These are phyloP conservation scores for Eurytemora carolleeae DNA, from an alignment of 1,140 invertebrate genomes.

Conservation along the genomic window DNA sequence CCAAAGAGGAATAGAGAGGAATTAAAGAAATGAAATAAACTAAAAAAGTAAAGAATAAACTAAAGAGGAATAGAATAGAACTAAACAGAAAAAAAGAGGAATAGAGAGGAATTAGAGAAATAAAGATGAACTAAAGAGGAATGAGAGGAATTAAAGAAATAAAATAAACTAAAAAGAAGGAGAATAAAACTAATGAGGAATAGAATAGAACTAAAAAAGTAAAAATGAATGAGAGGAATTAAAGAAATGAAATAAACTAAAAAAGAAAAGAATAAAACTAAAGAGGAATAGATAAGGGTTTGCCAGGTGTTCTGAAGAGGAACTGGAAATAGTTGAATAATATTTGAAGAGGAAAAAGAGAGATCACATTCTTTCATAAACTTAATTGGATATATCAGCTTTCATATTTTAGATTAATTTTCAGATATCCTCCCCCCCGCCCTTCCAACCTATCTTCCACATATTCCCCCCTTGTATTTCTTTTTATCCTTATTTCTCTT, in stretches of 20 bases:
- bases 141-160: background rate
- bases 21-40: background rate
- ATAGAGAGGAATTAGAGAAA: background rate
- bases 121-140: background rate
- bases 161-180: background rate
- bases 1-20: background rate
- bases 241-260: background rate
- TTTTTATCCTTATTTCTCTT: too few relatives aligned
- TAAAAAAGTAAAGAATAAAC: background rate
- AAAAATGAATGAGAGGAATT: background rate
- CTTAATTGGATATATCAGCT: too few relatives aligned
- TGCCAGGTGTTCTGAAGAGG: too few relatives aligned
- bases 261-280: background rate
- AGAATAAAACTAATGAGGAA: background rate
- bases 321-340: too few relatives aligned
- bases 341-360: too few relatives aligned
- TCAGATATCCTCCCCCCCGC: too few relatives aligned
- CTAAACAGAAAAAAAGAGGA: background rate
- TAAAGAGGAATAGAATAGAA: background rate
- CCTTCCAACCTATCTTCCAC: too few relatives aligned
- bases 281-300: background rate
- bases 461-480: too few relatives aligned
- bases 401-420: too few relatives aligned
- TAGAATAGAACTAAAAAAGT: background rate
- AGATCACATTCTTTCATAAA: too few relatives aligned